A percentile compares a stretch with the other conserved stretches of the same genome.
Evolutionary conservation across 2,888 invertebrate genomes (phyloP).

Genomic region (Tinea semifulvella): DNA sequence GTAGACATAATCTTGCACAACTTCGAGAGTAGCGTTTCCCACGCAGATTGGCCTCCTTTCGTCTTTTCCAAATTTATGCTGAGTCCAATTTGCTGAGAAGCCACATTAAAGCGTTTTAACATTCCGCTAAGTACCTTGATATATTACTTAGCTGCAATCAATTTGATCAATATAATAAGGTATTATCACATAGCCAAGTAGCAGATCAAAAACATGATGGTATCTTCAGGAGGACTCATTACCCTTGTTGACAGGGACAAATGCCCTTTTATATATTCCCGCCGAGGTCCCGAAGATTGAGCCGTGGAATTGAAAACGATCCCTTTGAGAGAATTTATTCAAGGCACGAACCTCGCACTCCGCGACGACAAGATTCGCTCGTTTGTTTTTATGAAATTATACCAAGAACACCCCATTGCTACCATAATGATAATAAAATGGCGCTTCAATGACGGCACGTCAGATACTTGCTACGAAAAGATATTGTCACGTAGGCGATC

Average conservation of each 20-base stretch:
- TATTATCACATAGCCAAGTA: too few species aligned
- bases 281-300: constrained; percentile 63
- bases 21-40: too few species aligned
- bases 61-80: too few species aligned
- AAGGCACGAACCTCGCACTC: constrained; percentile 60
- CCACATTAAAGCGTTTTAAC: too few species aligned
- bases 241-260: constrained; percentile 63
- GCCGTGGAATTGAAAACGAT: constrained; percentile 67
- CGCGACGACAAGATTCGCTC: constrained; percentile 60
- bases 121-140: too few species aligned
- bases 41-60: too few species aligned
- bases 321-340: constrained; percentile 66
- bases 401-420: constrained; percentile 49
- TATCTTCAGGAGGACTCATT: constrained; percentile 50
- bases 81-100: too few species aligned
- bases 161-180: too few species aligned
- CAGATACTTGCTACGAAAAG: background rate
- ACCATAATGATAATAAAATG: constrained; percentile 14
- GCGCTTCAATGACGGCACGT: constrained; percentile 13
- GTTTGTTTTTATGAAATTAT: constrained; percentile 65
- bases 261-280: constrained; percentile 65
- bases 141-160: too few species aligned
- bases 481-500: constrained; percentile 4
- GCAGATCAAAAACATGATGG: background rate
- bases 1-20: too few species aligned